phyloP scores from a whole-genome alignment of 1,140 invertebrate genomes.

The Tribolium castaneum region DNA sequence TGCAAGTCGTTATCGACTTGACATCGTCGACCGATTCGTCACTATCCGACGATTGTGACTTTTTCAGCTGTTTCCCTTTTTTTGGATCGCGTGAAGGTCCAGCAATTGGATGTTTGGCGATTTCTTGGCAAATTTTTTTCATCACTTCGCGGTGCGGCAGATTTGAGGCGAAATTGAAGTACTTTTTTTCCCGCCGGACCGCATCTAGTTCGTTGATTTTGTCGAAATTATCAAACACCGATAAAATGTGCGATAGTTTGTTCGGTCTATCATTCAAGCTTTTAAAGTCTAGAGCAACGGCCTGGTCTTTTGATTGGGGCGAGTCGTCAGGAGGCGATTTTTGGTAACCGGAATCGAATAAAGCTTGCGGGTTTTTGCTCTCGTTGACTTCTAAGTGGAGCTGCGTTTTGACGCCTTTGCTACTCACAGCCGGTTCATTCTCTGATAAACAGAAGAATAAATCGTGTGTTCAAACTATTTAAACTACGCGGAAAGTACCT shows the following conservation, averaged over 20 bases:
- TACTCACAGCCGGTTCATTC: not conserved
- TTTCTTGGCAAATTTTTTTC: conserved; percentile 21
- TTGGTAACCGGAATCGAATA: conserved; percentile 68
- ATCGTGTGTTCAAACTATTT: too few relatives aligned
- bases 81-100: conserved; percentile 39
- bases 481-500: not conserved
- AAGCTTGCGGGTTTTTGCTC: conserved; percentile 41
- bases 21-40: conserved; percentile 52
- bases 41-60: conserved; percentile 34
- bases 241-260: not conserved
- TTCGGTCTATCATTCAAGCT: not conserved
- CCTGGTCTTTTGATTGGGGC: conserved; percentile 46
- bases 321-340: conserved; percentile 65
- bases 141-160: conserved; percentile 18
- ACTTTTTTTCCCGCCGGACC: not conserved
- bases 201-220: conserved; percentile 33
- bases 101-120: conserved; percentile 16
- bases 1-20: conserved; percentile 55
- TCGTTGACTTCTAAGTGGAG: conserved; percentile 31
- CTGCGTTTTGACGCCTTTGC: not conserved
- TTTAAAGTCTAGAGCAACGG: not conserved
- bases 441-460: not conserved
- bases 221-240: conserved; percentile 24
- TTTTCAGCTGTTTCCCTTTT: conserved; percentile 22
- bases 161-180: conserved; percentile 4